Evolutionary conservation across 2,113 vertebrate species (phyloP), one percentile per base, ranked within the genome.

Genomic region (Proteles cristata): DNA sequence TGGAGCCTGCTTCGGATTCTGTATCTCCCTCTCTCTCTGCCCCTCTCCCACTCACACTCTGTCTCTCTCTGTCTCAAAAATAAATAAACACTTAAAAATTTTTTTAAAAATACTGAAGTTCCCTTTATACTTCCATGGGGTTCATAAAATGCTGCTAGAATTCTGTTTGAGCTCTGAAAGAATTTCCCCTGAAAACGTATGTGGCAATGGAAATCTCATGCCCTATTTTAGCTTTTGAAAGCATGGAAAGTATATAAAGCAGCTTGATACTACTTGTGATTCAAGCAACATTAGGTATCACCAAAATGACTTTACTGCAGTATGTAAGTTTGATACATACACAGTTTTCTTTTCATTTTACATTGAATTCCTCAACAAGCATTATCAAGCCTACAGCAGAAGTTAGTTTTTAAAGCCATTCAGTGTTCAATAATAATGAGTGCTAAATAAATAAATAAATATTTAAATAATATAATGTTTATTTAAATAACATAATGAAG

Each of bases 351-450:
- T 21, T 71, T 65, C 68, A 90, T 84, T 90, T 95, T 61, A 85
- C 28, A 68, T 55, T 65, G 66, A 92, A n/a, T 65, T 81, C 65
- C 71, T 84, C 55, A 77, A 81, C 76, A 81, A 68, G 43, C 61
- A 84, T 25, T 82, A 82, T 71, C 66, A 93, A 55, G 8, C 35
- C 85, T 73, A 45, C 48, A 76, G 33, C 11, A 11, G 35, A 90
- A 76, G 35, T 77, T 58, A 77, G 68, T 90, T 77, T 84, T 95
- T 45, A 95, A 90, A 85, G 15, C n/a, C 33, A 88, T 73, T 71
- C 31, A 71, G 31, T 63, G 15, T 65, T 73, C 23, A 48, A 45
- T 53, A 84, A 76, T 82, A 74, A 58, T 35, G 55, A 43, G 7
- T n/a, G 65, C 53, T 48, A 53, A 61, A 31, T 71, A 80, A 87